Percentiles rank a stretch among this genome's conserved stretches.
These are phyloP conservation scores for Pocillopora damicornis DNA, from an alignment of 64 coral and sea anemone genomes.

Conservation along the genomic window DNA sequence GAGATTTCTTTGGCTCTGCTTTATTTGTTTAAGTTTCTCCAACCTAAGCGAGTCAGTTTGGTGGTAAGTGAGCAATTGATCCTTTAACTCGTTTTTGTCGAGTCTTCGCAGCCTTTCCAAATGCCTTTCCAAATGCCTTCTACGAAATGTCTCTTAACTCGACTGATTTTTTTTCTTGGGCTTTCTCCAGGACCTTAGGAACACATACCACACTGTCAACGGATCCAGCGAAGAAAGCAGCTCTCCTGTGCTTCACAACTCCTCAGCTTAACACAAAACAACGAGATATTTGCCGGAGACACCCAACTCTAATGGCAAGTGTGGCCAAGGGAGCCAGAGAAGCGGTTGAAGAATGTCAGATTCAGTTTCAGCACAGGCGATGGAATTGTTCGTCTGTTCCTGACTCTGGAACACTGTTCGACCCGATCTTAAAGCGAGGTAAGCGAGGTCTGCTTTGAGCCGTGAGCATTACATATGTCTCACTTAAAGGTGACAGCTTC, in stretches of 20 bases:
- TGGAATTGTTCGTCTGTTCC: constrained; percentile 88
- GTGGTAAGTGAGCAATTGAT: constrained; percentile 77
- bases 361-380: constrained; percentile 74
- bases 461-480: constrained; percentile 19
- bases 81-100: constrained; percentile 23
- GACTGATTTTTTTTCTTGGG: neutral
- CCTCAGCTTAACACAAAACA: constrained; percentile 81
- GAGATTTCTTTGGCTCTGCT: constrained; percentile 30
- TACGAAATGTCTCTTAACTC: neutral
- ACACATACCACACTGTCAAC: constrained; percentile 75
- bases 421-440: constrained; percentile 74
- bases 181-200: constrained; percentile 76
- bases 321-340: constrained; percentile 73
- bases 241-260: constrained; percentile 74
- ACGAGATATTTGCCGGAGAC: constrained; percentile 63
- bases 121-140: constrained; percentile 3
- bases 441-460: neutral
- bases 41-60: constrained; percentile 60
- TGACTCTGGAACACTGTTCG: constrained; percentile 80
- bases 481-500: constrained; percentile 43
- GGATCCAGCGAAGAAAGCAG: constrained; percentile 72
- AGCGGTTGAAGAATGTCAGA: constrained; percentile 73
- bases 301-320: constrained; percentile 74
- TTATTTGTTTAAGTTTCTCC: constrained; percentile 49
- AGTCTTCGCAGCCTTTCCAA: constrained; percentile 21